These are phyloP conservation scores for Protonibea diacanthus DNA, from an alignment of 2,797 vertebrate species.

Conservation along the genomic window DNA sequence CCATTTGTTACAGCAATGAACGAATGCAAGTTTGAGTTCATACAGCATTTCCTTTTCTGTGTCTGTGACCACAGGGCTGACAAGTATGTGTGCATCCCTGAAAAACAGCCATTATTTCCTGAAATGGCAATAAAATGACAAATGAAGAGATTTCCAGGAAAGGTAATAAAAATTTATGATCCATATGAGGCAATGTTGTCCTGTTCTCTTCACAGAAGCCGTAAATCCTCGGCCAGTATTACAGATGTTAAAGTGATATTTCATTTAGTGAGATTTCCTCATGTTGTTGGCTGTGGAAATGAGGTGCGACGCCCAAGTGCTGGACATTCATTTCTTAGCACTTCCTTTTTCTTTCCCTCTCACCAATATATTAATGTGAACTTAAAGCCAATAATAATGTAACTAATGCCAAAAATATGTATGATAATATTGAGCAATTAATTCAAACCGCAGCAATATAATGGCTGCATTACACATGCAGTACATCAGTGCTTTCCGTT, in stretches of 20 bases:
- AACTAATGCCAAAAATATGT: not conserved
- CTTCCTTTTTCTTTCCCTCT: constrained; percentile 41
- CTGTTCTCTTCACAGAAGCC: constrained; percentile 62
- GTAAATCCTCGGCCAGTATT: constrained; percentile 58
- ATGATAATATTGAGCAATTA: constrained; percentile 19
- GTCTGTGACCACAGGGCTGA: constrained; percentile 43
- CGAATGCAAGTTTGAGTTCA: constrained; percentile 24
- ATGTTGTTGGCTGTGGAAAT: constrained; percentile 40
- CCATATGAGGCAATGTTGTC: constrained; percentile 65
- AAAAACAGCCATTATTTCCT: constrained; percentile 49
- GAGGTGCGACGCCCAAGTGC: constrained; percentile 24
- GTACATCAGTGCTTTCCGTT: constrained; percentile 12
- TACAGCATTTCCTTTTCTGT: constrained; percentile 32
- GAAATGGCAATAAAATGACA: constrained; percentile 65
- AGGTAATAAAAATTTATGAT: constrained; percentile 74
- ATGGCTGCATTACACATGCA: constrained; percentile 8
- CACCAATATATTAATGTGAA: constrained; percentile 16
- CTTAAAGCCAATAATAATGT: constrained; percentile 34
- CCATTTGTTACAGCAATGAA: constrained; percentile 12
- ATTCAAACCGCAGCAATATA: constrained; percentile 10
- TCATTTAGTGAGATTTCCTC: constrained; percentile 30
- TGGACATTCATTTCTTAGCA: constrained; percentile 10
- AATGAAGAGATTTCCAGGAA: constrained; percentile 72
- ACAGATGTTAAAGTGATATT: constrained; percentile 49
- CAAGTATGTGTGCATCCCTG: constrained; percentile 37